Percentiles rank a stretch among this genome's conserved stretches.
Conservation (phyloP, 2,888 invertebrate genomes). For the Coelinius sp. region DNA sequence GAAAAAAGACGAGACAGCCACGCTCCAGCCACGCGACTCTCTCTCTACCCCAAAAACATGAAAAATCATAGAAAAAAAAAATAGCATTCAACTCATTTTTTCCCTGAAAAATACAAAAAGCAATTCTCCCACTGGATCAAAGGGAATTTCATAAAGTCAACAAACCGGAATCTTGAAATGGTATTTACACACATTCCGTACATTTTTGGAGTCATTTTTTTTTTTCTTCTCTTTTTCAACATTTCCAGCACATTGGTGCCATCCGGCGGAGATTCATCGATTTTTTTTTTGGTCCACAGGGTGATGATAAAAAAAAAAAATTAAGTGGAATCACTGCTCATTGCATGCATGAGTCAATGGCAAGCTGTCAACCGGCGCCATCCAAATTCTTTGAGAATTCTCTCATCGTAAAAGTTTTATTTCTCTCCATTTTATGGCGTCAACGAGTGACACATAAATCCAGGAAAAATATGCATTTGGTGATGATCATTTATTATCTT, state of each 20-base stretch:
- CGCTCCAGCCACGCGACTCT: slow-evolving; percentile 66
- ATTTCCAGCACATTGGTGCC: slow-evolving; percentile 9
- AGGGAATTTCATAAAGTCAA: slow-evolving; percentile 13
- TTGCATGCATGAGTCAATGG: slow-evolving; percentile 27
- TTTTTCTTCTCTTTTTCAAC: too few species aligned
- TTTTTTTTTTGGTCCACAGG: slow-evolving; percentile 2
- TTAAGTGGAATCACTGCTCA: slow-evolving; percentile 1
- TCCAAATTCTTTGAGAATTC: slow-evolving; percentile 12
- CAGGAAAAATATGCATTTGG: neutral
- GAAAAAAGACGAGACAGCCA: slow-evolving; percentile 55
- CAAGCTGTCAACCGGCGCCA: slow-evolving; percentile 11
- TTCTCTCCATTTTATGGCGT: neutral
- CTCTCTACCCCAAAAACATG: slow-evolving; percentile 30
- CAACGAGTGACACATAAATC: slow-evolving; percentile 13
- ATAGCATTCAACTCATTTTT: slow-evolving; percentile 6
- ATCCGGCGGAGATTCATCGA: neutral
- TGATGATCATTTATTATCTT: neutral
- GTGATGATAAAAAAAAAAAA: slow-evolving; percentile 21
- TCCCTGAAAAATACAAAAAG: neutral
- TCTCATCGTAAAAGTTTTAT: slow-evolving; percentile 27
- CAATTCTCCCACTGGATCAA: neutral
- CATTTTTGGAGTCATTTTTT: slow-evolving; percentile 11
- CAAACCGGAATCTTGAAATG: slow-evolving; percentile 15
- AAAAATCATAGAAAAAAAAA: slow-evolving; percentile 16
- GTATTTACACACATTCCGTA: slow-evolving; percentile 23